These are phyloP conservation scores for Trematomus bernacchii DNA, from an alignment of 2,797 vertebrate genomes.

Conservation along the genomic window DNA sequence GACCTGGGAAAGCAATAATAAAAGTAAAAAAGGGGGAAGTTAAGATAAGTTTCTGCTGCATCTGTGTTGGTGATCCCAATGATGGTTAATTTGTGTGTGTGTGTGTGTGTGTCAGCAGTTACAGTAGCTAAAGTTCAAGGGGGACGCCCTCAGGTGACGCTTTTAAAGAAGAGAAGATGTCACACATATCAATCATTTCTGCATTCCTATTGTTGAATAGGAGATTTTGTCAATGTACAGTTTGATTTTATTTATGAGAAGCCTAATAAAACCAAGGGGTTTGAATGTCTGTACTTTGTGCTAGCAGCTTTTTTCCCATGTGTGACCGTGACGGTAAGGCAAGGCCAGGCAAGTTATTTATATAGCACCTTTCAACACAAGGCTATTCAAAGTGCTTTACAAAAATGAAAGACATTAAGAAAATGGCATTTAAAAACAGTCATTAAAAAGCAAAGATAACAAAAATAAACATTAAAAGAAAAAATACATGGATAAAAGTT, in stretches of 20 bases:
- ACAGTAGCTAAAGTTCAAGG: background rate
- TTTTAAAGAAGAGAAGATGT: background rate
- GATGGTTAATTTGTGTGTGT: background rate
- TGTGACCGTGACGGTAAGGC: too few relatives aligned
- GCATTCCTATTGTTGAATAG: background rate
- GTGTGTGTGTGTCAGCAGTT: background rate
- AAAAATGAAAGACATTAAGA: too few relatives aligned
- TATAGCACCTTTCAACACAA: too few relatives aligned
- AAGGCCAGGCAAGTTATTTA: too few relatives aligned
- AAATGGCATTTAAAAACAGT: too few relatives aligned
- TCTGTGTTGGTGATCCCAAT: background rate
- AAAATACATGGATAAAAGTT: too few relatives aligned
- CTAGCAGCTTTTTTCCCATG: background rate
- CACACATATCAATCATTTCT: too few relatives aligned
- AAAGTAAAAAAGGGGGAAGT: background rate
- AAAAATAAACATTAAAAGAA: too few relatives aligned
- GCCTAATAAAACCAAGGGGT: background rate
- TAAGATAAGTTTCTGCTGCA: slow-evolving; percentile 25
- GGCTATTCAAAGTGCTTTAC: too few relatives aligned
- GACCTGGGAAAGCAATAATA: slow-evolving; percentile 31
- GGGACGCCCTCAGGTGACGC: background rate
- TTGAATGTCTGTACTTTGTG: background rate
- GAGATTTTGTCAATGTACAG: background rate
- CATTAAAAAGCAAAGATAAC: too few relatives aligned
- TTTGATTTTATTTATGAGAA: background rate